A percentile compares a stretch with the other conserved stretches of the same genome.
phyloP scores from a whole-genome alignment of 1,140 invertebrate species.

The Temnothorax longispinosus region DNA sequence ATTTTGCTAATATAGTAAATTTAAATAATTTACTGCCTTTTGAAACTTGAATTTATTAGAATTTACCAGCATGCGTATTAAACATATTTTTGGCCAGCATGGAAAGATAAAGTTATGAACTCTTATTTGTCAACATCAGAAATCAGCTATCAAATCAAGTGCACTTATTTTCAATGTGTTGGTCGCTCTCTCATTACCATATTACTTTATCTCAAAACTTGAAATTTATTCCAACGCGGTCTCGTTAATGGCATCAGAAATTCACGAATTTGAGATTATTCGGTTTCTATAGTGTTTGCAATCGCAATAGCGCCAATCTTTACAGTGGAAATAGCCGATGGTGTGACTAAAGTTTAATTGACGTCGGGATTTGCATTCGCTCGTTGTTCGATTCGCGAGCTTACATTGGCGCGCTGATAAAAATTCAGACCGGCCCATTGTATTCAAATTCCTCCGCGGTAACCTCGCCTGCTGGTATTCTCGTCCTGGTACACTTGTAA shows the following conservation, averaged over 20 bases:
- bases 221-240: background rate
- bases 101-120: background rate
- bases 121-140: background rate
- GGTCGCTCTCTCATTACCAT: background rate
- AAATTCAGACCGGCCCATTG: slow-evolving; percentile 85
- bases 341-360: slow-evolving; percentile 82
- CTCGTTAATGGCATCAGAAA: slow-evolving; percentile 14
- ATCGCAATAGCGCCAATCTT: slow-evolving; percentile 26
- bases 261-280: slow-evolving; percentile 37
- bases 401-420: slow-evolving; percentile 80
- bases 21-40: background rate
- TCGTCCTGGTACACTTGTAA: slow-evolving; percentile 80
- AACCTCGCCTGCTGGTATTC: slow-evolving; percentile 40
- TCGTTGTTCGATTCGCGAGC: slow-evolving; percentile 54
- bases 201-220: background rate
- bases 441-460: slow-evolving; percentile 81
- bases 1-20: no score
- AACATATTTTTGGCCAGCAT: background rate
- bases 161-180: background rate
- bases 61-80: background rate
- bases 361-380: slow-evolving; percentile 79
- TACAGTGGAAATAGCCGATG: slow-evolving; percentile 55
- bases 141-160: background rate
- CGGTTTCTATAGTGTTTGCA: background rate
- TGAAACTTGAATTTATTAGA: background rate